A percentile compares a stretch with the other conserved stretches of the same genome.
phyloP scores from a whole-genome alignment of 2,888 invertebrate species.

The Cryptus viduatorius region DNA sequence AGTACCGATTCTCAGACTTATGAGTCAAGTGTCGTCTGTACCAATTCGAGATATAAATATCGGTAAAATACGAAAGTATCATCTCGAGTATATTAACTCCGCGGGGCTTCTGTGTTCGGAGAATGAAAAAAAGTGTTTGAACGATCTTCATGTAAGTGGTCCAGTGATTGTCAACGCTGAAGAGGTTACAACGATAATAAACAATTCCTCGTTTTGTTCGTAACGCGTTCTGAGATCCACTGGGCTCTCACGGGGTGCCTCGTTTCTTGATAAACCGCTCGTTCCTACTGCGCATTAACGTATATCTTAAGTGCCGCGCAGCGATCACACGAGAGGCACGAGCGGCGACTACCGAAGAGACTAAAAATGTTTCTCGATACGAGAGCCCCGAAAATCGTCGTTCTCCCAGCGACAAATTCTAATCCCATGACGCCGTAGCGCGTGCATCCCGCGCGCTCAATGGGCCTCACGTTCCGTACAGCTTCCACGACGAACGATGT shows the following conservation, averaged over 20 bases:
- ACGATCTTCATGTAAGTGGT: conserved; percentile 59
- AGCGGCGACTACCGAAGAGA: conserved; percentile 23
- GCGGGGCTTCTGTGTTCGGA: conserved; percentile 51
- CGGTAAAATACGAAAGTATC: conserved; percentile 44
- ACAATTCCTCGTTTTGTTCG: conserved; percentile 32
- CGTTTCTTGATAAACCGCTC: conserved; percentile 59
- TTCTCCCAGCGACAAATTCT: conserved; percentile 62
- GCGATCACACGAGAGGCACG: conserved; percentile 34
- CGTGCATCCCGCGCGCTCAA: conserved; percentile 16
- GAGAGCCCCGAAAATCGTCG: conserved; percentile 48
- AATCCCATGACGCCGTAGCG: conserved; percentile 55
- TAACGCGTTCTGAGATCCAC: conserved; percentile 20
- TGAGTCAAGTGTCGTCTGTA: conserved; percentile 8
- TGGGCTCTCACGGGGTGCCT: conserved; percentile 38
- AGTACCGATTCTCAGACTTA: background rate
- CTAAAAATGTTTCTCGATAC: conserved; percentile 56
- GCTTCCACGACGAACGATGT: conserved; percentile 26
- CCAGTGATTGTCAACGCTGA: conserved; percentile 47
- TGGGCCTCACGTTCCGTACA: conserved; percentile 17
- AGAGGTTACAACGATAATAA: conserved; percentile 37
- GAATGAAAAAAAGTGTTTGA: conserved; percentile 48
- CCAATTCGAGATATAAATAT: conserved; percentile 24
- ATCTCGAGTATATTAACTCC: conserved; percentile 46
- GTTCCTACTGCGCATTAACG: conserved; percentile 59
- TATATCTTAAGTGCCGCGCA: conserved; percentile 64